phyloP scores from a whole-genome alignment of 2,113 vertebrate genomes.

The Colius striatus region DNA sequence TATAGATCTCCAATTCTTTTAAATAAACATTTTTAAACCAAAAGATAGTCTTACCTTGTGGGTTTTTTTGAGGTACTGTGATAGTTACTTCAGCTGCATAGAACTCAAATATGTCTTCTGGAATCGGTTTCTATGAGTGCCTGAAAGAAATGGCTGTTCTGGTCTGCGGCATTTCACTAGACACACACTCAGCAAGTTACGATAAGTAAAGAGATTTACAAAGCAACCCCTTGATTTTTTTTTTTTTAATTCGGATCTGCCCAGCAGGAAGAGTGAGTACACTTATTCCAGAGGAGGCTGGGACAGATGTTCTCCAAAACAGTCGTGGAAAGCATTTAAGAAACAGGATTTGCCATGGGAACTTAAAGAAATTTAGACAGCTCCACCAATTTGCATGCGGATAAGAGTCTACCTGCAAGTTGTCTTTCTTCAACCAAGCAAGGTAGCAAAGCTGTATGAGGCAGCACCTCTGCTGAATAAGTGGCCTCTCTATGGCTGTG shows the following conservation, averaged over 20 bases:
- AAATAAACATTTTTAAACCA: conserved; percentile 63
- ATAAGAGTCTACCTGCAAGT: neutral
- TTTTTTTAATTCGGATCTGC: neutral
- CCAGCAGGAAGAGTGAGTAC: neutral
- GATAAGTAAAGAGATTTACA: neutral
- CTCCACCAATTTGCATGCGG: neutral
- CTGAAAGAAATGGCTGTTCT: neutral
- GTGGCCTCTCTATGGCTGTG: neutral
- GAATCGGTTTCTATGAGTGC: neutral
- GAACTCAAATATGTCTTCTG: neutral
- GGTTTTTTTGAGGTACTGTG: conserved; percentile 2
- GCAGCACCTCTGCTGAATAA: neutral
- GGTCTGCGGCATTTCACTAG: neutral
- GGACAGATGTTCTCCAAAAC: neutral
- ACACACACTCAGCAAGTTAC: neutral
- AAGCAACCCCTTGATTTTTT: neutral
- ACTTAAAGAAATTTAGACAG: neutral
- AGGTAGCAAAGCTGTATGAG: rapidly evolving
- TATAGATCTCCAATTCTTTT: conserved; percentile 59
- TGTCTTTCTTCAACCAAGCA: neutral
- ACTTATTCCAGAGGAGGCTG: neutral
- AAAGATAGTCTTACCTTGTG: neutral
- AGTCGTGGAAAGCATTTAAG: neutral
- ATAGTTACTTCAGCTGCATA: neutral
- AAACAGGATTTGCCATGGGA: neutral